Evolutionary conservation across 2,113 vertebrate species (phyloP), one percentile per base, ranked within the genome.

Genomic region (mouse (Mus musculus)): DNA sequence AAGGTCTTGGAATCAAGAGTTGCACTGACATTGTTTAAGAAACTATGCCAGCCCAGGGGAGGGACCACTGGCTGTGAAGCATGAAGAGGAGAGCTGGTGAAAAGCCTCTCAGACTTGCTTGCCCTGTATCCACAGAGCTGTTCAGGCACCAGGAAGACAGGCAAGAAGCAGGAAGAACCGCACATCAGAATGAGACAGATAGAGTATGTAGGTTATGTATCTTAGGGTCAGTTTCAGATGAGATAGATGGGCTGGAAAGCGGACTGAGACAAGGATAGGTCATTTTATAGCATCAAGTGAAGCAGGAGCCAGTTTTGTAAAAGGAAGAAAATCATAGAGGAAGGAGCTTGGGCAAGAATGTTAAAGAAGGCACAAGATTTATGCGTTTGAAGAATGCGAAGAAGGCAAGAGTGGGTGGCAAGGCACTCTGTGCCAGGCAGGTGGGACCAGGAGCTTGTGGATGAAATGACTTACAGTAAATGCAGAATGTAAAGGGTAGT

Each of bases 101-200:
- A 52, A 52, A 24, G 16, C 19, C 42, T 54, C 80, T 7, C 13
- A 30, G 52, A 17, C 11, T 33, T 52, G 69, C 46, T 24, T 56
- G 78, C 30, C 39, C 59, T 61, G 54, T 12, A 1, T 39, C 61
- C 39, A 49, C 5, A 39, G 7, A n/a, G 65, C 30, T 52, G 6
- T 52, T 49, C 9, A 26, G 39, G 12, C 63, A 49, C 42, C n/a
- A 49, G 82, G 61, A 20, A 69, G 6, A 14, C 3, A 13, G 5
- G 0, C 36, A 22, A 1, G 72, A 22, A 10, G 0, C 4, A 20
- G 46, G 33, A 71, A 1, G 63, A 20, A 61, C 4, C 78, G 8
- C 2, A 16, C 46, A 10, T 52, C 28, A 49, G 52, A 22, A 7
- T 24, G 6, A 77, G 46, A 22, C 52, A 42, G 19, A 17, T 22